A percentile compares a stretch with the other conserved stretches of the same genome.
These are phyloP conservation scores for Myopa tessellatipennis DNA, from an alignment of 2,888 invertebrate genomes.

Conservation along the genomic window DNA sequence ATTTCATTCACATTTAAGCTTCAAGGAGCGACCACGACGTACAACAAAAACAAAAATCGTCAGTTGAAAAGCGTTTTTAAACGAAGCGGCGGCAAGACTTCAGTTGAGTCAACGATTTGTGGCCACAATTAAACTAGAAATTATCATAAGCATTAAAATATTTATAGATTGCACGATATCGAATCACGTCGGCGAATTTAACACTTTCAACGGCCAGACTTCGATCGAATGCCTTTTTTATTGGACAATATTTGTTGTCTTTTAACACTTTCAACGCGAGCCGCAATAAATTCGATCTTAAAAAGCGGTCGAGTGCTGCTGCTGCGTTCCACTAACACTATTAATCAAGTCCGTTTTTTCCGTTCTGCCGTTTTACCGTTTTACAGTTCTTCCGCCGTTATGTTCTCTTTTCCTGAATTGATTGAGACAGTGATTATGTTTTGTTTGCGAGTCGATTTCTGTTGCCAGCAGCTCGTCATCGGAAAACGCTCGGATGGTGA, in stretches of 20 bases:
- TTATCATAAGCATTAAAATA: slow-evolving; percentile 27
- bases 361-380: slow-evolving; percentile 38
- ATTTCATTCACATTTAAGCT: slow-evolving; percentile 35
- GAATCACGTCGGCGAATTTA: slow-evolving; percentile 4
- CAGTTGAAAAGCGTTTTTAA: slow-evolving; percentile 41
- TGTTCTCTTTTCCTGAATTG: slow-evolving; percentile 46
- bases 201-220: background rate
- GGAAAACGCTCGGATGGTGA: slow-evolving; percentile 64
- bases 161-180: background rate
- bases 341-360: slow-evolving; percentile 36
- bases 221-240: slow-evolving; percentile 6
- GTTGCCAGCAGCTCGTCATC: slow-evolving; percentile 56
- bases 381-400: slow-evolving; percentile 51
- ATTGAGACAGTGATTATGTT: slow-evolving; percentile 24
- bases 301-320: background rate
- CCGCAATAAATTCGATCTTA: slow-evolving; percentile 15
- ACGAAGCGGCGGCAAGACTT: background rate
- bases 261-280: slow-evolving; percentile 24
- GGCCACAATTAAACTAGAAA: slow-evolving; percentile 31
- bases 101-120: slow-evolving; percentile 47
- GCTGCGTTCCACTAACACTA: slow-evolving; percentile 31
- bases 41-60: slow-evolving; percentile 32
- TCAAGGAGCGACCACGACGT: too few species aligned
- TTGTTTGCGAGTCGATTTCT: slow-evolving; percentile 38
- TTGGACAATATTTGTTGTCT: background rate